These are phyloP conservation scores for Andricus grossulariae DNA, from an alignment of 1,140 invertebrate genomes.

Conservation along the genomic window DNA sequence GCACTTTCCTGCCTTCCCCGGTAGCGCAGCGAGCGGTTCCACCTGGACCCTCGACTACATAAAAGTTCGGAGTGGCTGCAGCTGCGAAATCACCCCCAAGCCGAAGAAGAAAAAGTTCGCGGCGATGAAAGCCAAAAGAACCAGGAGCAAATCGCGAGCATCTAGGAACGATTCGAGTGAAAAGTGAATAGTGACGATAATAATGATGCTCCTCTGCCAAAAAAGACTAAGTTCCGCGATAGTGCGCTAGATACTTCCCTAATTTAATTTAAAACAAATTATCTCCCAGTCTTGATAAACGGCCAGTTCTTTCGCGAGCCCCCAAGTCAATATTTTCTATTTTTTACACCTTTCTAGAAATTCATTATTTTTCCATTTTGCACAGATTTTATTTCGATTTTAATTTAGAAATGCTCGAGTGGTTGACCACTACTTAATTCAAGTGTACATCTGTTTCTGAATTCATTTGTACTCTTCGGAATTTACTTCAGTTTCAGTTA, in stretches of 20 bases:
- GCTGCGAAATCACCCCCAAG: slow-evolving; percentile 82
- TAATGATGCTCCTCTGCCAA: slow-evolving; percentile 8
- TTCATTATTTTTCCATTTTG: neutral
- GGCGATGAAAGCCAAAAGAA: slow-evolving; percentile 59
- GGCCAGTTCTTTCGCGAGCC: slow-evolving; percentile 40
- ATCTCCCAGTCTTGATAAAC: slow-evolving; percentile 17
- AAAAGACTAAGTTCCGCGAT: slow-evolving; percentile 14
- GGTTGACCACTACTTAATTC: too few species aligned
- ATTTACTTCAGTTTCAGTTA: too few species aligned
- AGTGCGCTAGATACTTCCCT: slow-evolving; percentile 7
- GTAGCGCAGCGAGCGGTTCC: slow-evolving; percentile 68
- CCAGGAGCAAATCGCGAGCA: slow-evolving; percentile 61
- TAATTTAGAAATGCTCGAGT: too few species aligned
- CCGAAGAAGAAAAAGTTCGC: slow-evolving; percentile 68
- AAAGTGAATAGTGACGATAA: neutral
- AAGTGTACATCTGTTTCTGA: too few species aligned
- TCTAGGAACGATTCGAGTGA: slow-evolving; percentile 43
- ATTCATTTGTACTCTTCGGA: too few species aligned
- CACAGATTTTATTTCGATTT: neutral
- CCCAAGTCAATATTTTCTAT: neutral
- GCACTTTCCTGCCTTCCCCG: slow-evolving; percentile 75
- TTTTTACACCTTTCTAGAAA: neutral
- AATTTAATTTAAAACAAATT: neutral
- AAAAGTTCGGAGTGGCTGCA: slow-evolving; percentile 86
- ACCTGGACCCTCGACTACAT: slow-evolving; percentile 89